Evolutionary conservation across 2,888 invertebrate species (phyloP).

Genomic region (Phengaris arion): DNA sequence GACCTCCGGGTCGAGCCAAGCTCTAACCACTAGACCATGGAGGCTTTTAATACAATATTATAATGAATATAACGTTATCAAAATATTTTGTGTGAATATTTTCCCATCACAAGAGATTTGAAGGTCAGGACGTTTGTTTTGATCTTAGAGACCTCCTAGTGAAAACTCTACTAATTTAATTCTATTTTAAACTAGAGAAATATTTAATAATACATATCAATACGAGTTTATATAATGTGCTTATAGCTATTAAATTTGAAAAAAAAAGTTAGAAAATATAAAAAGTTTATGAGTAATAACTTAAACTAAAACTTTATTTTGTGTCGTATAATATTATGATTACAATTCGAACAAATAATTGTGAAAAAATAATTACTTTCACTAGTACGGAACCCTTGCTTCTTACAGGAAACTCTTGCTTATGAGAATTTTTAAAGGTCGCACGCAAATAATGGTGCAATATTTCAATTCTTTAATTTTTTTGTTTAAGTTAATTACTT

Average conservation of each 20-base stretch:
- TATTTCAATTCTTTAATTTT: conserved; percentile 4
- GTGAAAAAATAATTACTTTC: no score
- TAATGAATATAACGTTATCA: neutral
- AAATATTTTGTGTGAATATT: neutral
- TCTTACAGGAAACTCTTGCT: neutral
- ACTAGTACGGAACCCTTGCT: neutral
- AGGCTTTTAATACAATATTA: neutral
- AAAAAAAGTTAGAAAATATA: no score
- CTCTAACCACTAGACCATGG: no score
- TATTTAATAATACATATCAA: no score
- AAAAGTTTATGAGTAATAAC: no score
- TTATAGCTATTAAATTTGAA: no score
- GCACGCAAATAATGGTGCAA: conserved; percentile 5
- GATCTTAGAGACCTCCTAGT: neutral
- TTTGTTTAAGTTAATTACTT: conserved; percentile 7
- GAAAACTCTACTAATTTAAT: neutral
- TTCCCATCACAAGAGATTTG: neutral
- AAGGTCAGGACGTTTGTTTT: neutral
- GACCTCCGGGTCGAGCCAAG: no score
- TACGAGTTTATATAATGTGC: no score
- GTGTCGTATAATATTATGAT: no score
- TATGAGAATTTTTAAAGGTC: neutral
- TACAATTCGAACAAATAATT: no score
- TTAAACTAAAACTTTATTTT: no score
- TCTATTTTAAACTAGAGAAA: no score